These are phyloP conservation scores for Rostratula benghalensis DNA, from an alignment of 2,113 vertebrate species.

Conservation along the genomic window DNA sequence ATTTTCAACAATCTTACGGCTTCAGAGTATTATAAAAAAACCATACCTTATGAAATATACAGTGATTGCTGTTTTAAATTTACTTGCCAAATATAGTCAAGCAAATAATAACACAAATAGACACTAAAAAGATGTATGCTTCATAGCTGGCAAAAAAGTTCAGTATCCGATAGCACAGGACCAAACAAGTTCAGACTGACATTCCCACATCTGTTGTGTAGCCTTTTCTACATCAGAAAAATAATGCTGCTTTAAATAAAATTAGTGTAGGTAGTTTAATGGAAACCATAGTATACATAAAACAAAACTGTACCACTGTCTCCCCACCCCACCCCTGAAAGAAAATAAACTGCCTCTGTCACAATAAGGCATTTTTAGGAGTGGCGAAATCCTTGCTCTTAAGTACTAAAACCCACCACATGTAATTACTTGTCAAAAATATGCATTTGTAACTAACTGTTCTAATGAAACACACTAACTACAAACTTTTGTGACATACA, in stretches of 20 bases:
- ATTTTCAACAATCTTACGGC: not conserved
- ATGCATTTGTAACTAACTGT: not conserved
- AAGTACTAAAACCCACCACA: not conserved
- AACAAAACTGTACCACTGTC: not conserved
- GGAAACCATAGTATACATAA: not conserved
- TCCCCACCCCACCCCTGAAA: not conserved
- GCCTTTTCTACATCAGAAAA: not conserved
- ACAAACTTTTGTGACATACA: not conserved
- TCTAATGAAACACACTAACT: not conserved
- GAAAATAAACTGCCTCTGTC: not conserved
- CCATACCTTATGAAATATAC: not conserved
- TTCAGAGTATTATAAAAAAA: not conserved
- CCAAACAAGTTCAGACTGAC: not conserved
- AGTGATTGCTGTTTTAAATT: not conserved
- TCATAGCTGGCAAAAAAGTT: not conserved
- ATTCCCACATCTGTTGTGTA: not conserved
- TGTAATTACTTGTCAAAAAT: not conserved
- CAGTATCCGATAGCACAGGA: not conserved
- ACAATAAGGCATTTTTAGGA: not conserved
- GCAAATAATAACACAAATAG: not conserved
- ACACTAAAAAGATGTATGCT: not conserved
- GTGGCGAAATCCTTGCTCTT: not conserved
- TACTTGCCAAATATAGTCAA: not conserved
- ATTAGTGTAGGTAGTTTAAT: not conserved
- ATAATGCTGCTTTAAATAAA: not conserved